Evolutionary conservation across 2,888 invertebrate species (phyloP).

Genomic region (Noctuana brunneofusca): DNA sequence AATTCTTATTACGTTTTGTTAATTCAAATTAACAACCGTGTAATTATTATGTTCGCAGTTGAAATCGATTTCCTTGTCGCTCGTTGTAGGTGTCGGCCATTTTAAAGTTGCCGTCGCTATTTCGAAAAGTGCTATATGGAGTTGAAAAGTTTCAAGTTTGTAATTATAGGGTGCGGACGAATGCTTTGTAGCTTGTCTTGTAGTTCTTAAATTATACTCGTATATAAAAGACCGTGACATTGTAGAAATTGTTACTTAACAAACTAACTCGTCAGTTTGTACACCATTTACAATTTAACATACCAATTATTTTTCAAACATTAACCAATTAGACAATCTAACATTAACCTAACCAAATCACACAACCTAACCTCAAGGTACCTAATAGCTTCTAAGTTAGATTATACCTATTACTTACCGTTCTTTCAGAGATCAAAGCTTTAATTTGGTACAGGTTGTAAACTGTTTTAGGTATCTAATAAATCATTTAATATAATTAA

Average conservation of each 20-base stretch:
- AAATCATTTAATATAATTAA: neutral
- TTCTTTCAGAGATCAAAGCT: too few species aligned
- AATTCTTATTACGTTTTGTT: slow-evolving; percentile 67
- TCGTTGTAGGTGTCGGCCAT: slow-evolving; percentile 49
- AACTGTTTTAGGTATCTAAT: too few species aligned
- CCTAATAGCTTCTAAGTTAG: too few species aligned
- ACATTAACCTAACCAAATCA: too few species aligned
- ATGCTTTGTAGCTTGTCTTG: neutral
- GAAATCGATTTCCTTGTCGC: slow-evolving; percentile 62
- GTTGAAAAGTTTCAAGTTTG: slow-evolving; percentile 14
- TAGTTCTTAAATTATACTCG: neutral
- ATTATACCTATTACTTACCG: too few species aligned
- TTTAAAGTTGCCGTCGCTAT: slow-evolving; percentile 45
- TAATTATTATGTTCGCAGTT: slow-evolving; percentile 64
- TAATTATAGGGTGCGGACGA: slow-evolving; percentile 16
- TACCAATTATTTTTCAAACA: too few species aligned
- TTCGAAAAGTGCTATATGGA: slow-evolving; percentile 26
- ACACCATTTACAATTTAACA: too few species aligned
- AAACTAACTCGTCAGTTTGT: too few species aligned
- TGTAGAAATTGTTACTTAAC: too few species aligned
- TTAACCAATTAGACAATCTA: too few species aligned
- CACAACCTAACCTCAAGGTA: too few species aligned
- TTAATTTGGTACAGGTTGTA: too few species aligned
- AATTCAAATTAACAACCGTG: slow-evolving; percentile 68
- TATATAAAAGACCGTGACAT: neutral